Evolutionary conservation across 2,113 vertebrate species (phyloP), one percentile per base, ranked within the genome.

Genomic region (Gymnarchus niloticus): DNA sequence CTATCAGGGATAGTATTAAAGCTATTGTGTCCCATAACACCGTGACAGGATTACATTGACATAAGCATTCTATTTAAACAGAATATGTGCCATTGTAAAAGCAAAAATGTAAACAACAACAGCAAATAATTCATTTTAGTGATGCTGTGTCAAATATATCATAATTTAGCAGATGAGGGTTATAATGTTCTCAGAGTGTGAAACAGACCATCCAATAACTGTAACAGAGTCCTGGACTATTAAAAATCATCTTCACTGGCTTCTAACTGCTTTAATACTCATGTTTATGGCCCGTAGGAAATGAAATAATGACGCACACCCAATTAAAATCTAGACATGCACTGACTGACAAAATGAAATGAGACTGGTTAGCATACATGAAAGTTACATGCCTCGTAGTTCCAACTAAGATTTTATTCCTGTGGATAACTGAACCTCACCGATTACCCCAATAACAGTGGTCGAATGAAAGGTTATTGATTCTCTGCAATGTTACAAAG

Each of bases 1-100:
- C 48, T 73, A 73, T 73, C 33, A 41, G 65, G 80, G 59, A 56
- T 86, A 25, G 33, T 10, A 44, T 61, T 46, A 59, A 33, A 81
- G 37, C 69, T 78, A 80, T 46, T 81, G 76, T 59, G 33, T n/a
- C 46, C 85, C 82, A 28, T 82, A 28, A 46, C 84, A 80, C 21
- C n/a, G 2, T 17, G 61, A 56, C n/a, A 81, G 41, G 54, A 81
- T 46, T 59, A 28, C 23, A 7, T 17, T 52, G 41, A 61, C 65
- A 23, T 84, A 59, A 65, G 14, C 19, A 80, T 28, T 80, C 54
- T 46, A 48, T 85, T 57, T 56, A 80, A 46, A 85, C 51, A 44
- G n/a, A 78, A 85, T 51, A 81, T 5, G 17, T 80, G n/a, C n/a
- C 46, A 37, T 81, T 12, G 23, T 23, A 82, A 48, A 46, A 78